A percentile compares a stretch with the other conserved stretches of the same genome.
phyloP scores from a whole-genome alignment of 2,113 vertebrate species.

The Orientallactaga bullata region DNA sequence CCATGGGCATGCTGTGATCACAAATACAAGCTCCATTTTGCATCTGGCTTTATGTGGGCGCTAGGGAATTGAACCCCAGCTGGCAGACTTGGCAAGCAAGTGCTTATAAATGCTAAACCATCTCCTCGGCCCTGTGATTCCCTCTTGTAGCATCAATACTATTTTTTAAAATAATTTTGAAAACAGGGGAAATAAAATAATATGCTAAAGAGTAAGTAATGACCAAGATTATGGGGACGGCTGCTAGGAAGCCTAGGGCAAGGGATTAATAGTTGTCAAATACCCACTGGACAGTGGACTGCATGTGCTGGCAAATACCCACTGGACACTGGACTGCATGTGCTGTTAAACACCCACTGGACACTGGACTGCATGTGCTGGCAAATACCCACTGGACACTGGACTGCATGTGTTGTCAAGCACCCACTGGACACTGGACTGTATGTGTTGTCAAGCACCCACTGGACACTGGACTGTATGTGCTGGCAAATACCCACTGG shows the following conservation, averaged over 20 bases:
- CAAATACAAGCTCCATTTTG: too few relatives aligned
- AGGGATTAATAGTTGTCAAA: not conserved
- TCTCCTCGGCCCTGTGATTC: not conserved
- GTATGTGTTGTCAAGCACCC: too few relatives aligned
- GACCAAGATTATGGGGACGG: not conserved
- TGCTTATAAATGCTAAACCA: too few relatives aligned
- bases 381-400: too few relatives aligned
- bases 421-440: too few relatives aligned
- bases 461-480: not conserved
- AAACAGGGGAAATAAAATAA: not conserved
- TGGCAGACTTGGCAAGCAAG: too few relatives aligned
- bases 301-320: too few relatives aligned
- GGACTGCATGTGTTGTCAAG: not conserved
- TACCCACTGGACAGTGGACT: not conserved
- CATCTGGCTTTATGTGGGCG: too few relatives aligned
- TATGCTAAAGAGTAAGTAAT: slow-evolving; percentile 23
- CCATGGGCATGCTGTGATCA: too few relatives aligned
- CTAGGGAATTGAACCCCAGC: too few relatives aligned
- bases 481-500: too few relatives aligned
- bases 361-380: not conserved
- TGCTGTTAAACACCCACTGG: not conserved
- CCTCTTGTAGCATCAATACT: not conserved
- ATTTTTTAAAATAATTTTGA: slow-evolving; percentile 21
- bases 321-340: too few relatives aligned
- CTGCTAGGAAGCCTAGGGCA: not conserved